phyloP scores from a whole-genome alignment of 2,888 invertebrate genomes.

The Caenorhabditis panamensis region DNA sequence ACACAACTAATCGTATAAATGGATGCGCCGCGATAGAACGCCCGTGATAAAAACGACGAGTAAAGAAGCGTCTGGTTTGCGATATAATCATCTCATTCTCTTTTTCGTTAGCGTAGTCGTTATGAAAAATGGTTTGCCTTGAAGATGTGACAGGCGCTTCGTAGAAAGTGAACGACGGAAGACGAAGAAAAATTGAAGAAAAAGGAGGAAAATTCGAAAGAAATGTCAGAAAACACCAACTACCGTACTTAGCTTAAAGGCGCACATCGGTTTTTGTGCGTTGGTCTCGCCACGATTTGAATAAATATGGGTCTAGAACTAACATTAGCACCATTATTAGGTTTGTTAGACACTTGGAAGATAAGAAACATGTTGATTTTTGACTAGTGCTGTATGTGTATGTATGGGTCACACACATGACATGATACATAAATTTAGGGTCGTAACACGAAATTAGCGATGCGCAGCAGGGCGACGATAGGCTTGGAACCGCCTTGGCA shows the following conservation, averaged over 20 bases:
- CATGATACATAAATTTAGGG: conserved; percentile 24
- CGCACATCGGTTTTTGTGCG: neutral
- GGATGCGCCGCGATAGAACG: no score
- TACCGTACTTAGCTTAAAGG: conserved; percentile 8
- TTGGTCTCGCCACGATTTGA: conserved; percentile 4
- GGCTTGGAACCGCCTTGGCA: conserved; percentile 2
- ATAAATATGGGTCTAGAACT: neutral
- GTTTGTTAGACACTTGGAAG: no score
- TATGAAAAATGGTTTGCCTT: conserved; percentile 52
- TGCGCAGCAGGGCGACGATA: conserved; percentile 4
- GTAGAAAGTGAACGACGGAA: conserved; percentile 29
- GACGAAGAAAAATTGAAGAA: conserved; percentile 4
- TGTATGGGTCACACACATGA: neutral
- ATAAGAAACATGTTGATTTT: conserved; percentile 15
- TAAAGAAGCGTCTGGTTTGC: conserved; percentile 23
- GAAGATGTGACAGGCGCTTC: conserved; percentile 28
- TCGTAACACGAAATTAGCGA: conserved; percentile 23
- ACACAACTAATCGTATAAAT: neutral
- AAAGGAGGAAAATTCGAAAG: neutral
- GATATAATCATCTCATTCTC: conserved; percentile 31
- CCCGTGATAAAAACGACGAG: conserved; percentile 16
- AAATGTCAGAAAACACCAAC: no score
- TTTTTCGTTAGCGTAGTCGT: conserved; percentile 12
- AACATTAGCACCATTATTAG: neutral
- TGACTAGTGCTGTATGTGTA: neutral